A percentile compares a stretch with the other conserved stretches of the same genome.
These are phyloP conservation scores for Patiria pectinifera DNA, from an alignment of 53 echinoderm and acorn worm genomes.

Conservation along the genomic window DNA sequence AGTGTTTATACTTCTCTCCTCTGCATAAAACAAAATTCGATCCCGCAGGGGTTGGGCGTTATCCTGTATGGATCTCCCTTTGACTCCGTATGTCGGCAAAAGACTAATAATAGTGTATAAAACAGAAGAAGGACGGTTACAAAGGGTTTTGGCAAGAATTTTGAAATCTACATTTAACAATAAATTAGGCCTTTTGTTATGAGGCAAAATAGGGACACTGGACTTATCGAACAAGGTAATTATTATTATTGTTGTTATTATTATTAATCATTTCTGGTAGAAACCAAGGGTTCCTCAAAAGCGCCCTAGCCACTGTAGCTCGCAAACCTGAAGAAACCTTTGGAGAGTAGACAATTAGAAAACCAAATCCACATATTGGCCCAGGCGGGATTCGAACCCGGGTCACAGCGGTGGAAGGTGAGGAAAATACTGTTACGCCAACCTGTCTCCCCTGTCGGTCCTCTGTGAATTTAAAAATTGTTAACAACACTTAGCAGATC, in stretches of 20 bases:
- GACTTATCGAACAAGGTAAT: constrained; percentile 54
- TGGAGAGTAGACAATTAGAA: no score
- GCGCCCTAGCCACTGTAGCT: no score
- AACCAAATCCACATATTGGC: no score
- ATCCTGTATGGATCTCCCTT: constrained; percentile 22
- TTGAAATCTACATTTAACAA: constrained; percentile 59
- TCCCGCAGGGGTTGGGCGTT: constrained; percentile 35
- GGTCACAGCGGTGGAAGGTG: no score
- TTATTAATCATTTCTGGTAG: no score
- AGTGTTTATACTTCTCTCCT: neutral
- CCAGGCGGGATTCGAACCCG: no score
- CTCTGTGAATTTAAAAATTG: constrained; percentile 18
- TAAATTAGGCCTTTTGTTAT: constrained; percentile 60
- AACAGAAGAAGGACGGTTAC: neutral
- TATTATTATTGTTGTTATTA: neutral
- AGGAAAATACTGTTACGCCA: no score
- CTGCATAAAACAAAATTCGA: constrained; percentile 27
- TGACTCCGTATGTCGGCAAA: neutral
- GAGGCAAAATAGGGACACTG: neutral
- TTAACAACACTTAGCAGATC: constrained; percentile 12
- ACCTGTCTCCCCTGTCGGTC: neutral
- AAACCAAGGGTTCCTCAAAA: no score
- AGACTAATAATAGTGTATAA: constrained; percentile 12
- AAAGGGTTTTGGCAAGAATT: constrained; percentile 37
- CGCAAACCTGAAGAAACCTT: no score